These are phyloP conservation scores for Bembecia ichneumoniformis DNA, from an alignment of 2,888 invertebrate species.

Conservation along the genomic window DNA sequence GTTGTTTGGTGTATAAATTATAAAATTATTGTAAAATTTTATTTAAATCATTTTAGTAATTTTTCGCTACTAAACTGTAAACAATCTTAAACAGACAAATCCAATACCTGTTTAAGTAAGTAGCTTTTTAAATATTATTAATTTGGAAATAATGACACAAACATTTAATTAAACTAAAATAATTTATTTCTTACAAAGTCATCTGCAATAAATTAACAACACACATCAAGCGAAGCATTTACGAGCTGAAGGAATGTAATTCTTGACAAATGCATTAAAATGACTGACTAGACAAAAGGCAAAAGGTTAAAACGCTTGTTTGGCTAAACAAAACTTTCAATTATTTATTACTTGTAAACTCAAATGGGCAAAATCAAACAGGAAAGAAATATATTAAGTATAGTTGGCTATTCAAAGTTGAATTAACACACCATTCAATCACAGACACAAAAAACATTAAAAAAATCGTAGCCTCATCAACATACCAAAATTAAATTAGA, in stretches of 20 bases:
- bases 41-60: too few relatives aligned
- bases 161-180: conserved; percentile 18
- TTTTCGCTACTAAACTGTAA: too few relatives aligned
- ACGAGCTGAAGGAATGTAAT: not conserved
- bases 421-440: not conserved
- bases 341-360: too few relatives aligned
- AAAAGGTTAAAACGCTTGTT: not conserved
- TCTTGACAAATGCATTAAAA: conserved; percentile 2
- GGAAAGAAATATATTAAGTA: too few relatives aligned
- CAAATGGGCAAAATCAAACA: too few relatives aligned
- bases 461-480: not conserved
- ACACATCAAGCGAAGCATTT: conserved; percentile 4
- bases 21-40: too few relatives aligned
- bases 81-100: too few relatives aligned
- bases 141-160: not conserved
- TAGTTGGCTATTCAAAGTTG: too few relatives aligned
- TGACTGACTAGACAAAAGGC: not conserved
- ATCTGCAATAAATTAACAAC: conserved; percentile 23
- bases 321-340: too few relatives aligned
- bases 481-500: not conserved
- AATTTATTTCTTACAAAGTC: conserved; percentile 26
- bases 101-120: too few relatives aligned
- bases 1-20: too few relatives aligned
- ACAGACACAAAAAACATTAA: not conserved
- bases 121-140: too few relatives aligned